Base-by-base conservation (phyloP, 2,888 invertebrate species). In the Neoaliturus tenellus region DNA sequence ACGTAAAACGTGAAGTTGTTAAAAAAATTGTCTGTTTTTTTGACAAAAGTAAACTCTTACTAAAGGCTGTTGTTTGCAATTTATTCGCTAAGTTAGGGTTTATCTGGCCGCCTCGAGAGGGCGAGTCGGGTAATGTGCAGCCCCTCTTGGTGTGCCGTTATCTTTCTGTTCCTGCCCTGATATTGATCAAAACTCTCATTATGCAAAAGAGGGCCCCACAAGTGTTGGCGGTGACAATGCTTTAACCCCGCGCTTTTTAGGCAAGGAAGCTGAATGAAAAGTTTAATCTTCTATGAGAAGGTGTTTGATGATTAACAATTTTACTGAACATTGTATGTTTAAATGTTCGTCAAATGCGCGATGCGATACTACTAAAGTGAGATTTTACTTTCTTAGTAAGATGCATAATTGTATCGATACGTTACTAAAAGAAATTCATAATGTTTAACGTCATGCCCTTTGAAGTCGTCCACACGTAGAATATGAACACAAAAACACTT, bases 111-210 rank as follows among this genome's bases (percentile, higher is more conserved):
- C 14, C 10, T 20, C 8, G 55, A 55, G 25, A 31, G 31, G 31
- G 31, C 28, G 62, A 28, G 28, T 28, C 31, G 62, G 62, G 14
- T 62, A 62, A 62, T 62, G 62, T 31, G 17, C 14, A 1, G 28
- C 31, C 23, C 51, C 51, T 20, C 62, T 17, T 25, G 17, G 14
- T 20, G 10, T 28, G 62, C 31, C 28, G 62, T 62, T 62, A 62
- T 62, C 62, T 62, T 62, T 62, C 62, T 62, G 17, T 62, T 51
- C n/a, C 51, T 51, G 51, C 20, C 51, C 62, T 62, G 62, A 62
- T 62, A 62, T 62, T 28, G 62, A 62, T 62, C 62, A 62, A 62
- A 31, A 31, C 62, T 62, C 62, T 62, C 62, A 62, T 62, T 62
- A 62, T 62, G 62, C 5, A 28, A 62, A 62, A 62, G 62, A 62